Percentiles rank a stretch among this genome's conserved stretches.
phyloP scores from a whole-genome alignment of 2,113 vertebrate species.

The Nerophis ophidion region DNA sequence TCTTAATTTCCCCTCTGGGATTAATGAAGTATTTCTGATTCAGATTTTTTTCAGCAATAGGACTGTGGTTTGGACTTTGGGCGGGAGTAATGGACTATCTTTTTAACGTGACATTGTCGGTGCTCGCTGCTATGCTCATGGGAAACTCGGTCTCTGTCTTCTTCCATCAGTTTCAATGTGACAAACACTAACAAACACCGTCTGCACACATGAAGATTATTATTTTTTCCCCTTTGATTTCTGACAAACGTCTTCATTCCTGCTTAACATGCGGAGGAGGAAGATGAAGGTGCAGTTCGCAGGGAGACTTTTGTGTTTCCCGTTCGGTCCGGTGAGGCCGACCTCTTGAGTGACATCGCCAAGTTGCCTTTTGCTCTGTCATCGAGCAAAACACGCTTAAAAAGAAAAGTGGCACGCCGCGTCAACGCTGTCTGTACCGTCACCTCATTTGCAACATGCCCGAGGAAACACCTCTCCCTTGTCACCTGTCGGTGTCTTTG shows the following conservation, averaged over 20 bases:
- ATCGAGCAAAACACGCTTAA: conserved; percentile 33
- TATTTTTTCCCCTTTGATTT: conserved; percentile 45
- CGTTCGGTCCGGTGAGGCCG: conserved; percentile 33
- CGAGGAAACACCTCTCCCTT: conserved; percentile 17
- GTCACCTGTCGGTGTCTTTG: conserved; percentile 23
- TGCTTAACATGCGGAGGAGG: conserved; percentile 21
- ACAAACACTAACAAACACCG: conserved; percentile 33
- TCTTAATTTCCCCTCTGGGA: too few relatives aligned
- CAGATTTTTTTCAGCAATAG: neutral
- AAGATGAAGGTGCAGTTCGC: conserved; percentile 27
- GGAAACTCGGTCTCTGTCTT: conserved; percentile 19
- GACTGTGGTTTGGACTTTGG: neutral
- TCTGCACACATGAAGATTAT: conserved; percentile 42
- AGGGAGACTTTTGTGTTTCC: conserved; percentile 25
- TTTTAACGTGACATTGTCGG: conserved; percentile 2
- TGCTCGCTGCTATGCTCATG: neutral
- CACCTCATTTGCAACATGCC: conserved; percentile 1
- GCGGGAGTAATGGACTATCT: neutral
- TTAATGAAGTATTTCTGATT: too few relatives aligned
- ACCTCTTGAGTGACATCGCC: conserved; percentile 25
- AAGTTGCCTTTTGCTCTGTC: conserved; percentile 31
- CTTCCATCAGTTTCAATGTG: conserved; percentile 13
- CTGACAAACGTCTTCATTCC: conserved; percentile 22
- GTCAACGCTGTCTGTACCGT: conserved; percentile 15
- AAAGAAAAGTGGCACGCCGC: conserved; percentile 3